Evolutionary conservation across 1,140 invertebrate species (phyloP), one percentile per base, ranked within the genome.

Genomic region (Cydia splendana): DNA sequence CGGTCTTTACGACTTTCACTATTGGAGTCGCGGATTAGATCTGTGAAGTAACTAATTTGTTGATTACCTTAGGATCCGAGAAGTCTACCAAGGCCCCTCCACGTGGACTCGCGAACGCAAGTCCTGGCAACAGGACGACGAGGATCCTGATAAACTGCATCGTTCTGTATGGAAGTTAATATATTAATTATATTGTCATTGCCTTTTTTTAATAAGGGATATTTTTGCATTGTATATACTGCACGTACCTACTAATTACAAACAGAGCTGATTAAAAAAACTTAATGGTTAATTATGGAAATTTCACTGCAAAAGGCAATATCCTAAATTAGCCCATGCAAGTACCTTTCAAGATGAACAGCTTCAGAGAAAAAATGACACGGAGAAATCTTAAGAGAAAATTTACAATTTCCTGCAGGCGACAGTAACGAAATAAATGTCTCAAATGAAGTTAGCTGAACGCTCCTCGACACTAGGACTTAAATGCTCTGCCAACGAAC

Each of bases 351-450:
- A 62, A 62, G 57, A 24, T 57, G 53, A 18, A 18, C 20, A 9
- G 20, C 57, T 62, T 10, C 20, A 62, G 15, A 62, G 20, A 24
- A 62, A 57, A 18, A 57, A 51, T 15, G 57, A 12, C 57, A 62
- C 57, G 57, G 20, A 62, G n/a, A 62, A 62, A 62, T 62, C 18
- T 62, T 62, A 24, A 62, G 57, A 62, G 57, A 62, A 62, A 62
- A 62, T 24, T 62, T 62, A 62, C 57, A 62, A 62, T 62, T 62
- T 62, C 57, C 57, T 62, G 57, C 57, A 62, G 57, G n/a, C 18
- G 57, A 62, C 57, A 10, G 57, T n/a, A 62, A 62, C 20, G 57
- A 24, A 62, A 62, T 62, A 62, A 62, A 62, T 62, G 57, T 62
- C 10, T 24, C 20, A 62, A 24, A 62, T 62, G 57, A 62, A 62